Conservation (phyloP, 2,113 vertebrate species). For the Orientallactaga bullata region DNA sequence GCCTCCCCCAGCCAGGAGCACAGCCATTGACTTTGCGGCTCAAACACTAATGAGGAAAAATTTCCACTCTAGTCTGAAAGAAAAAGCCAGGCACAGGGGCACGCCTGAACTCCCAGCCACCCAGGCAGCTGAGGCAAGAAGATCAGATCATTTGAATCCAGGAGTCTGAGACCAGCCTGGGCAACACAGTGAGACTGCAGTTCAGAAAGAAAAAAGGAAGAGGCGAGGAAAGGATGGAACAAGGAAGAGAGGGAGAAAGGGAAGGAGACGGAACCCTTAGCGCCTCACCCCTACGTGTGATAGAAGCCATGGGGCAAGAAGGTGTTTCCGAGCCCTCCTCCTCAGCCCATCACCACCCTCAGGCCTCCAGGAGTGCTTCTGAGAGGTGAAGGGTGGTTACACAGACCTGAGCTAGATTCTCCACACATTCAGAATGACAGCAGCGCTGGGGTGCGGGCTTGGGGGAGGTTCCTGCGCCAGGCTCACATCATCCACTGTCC, state of each 20-base stretch:
- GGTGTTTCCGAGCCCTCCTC: background rate
- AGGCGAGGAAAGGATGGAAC: too few species aligned
- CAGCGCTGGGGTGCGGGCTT: too few species aligned
- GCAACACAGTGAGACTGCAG: background rate
- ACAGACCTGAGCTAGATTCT: background rate
- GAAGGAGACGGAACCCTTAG: too few species aligned
- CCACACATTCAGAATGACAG: too few species aligned
- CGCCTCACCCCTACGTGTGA: too few species aligned
- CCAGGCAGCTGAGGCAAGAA: background rate
- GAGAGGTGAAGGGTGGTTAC: background rate
- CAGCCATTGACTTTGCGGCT: background rate
- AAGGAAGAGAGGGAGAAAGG: background rate
- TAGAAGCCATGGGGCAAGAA: background rate
- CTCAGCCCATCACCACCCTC: background rate
- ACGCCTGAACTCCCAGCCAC: background rate
- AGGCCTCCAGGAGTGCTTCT: fast-evolving
- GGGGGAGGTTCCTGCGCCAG: background rate
- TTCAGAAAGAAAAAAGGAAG: background rate
- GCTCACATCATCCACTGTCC: background rate
- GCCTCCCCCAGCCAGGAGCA: background rate
- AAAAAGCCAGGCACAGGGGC: background rate
- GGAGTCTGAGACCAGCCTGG: background rate
- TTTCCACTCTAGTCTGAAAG: background rate
- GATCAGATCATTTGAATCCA: too few species aligned
- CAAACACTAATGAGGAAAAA: background rate